Percentiles rank a stretch among this genome's conserved stretches.
Evolutionary conservation across 2,888 invertebrate genomes (phyloP).

Genomic region (Molanna angustata): DNA sequence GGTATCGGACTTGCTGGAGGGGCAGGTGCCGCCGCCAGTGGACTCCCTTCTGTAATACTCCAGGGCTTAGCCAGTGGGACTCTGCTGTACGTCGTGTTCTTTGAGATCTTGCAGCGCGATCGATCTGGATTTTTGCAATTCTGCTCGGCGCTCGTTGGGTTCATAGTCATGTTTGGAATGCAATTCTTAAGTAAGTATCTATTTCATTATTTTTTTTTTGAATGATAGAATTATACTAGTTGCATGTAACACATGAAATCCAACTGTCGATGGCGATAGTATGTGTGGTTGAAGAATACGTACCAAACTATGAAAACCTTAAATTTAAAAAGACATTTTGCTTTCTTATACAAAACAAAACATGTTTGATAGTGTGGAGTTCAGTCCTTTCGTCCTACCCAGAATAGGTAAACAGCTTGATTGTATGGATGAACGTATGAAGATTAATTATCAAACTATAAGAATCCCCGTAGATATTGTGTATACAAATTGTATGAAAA

Average conservation of each 20-base stretch:
- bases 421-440: too few species aligned
- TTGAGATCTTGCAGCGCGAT: conserved; percentile 74
- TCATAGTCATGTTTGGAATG: conserved; percentile 69
- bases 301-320: too few species aligned
- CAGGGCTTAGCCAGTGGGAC: conserved; percentile 92
- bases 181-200: conserved; percentile 57
- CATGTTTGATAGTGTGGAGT: too few species aligned
- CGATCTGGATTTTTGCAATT: conserved; percentile 63
- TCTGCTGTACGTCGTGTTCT: conserved; percentile 93
- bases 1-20: conserved; percentile 65
- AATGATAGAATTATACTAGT: not conserved
- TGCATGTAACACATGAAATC: not conserved
- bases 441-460: too few species aligned
- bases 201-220: not conserved
- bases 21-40: conserved; percentile 56
- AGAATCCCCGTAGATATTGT: too few species aligned
- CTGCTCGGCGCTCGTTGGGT: conserved; percentile 65
- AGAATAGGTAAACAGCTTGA: too few species aligned
- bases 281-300: too few species aligned
- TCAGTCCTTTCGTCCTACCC: too few species aligned
- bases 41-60: conserved; percentile 61
- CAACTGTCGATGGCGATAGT: too few species aligned
- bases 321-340: too few species aligned
- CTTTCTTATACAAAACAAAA: too few species aligned
- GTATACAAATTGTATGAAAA: too few species aligned